Evolutionary conservation across 2,888 invertebrate species (phyloP), one percentile per base, ranked within the genome.

Genomic region (Drosophila koepferae): DNA sequence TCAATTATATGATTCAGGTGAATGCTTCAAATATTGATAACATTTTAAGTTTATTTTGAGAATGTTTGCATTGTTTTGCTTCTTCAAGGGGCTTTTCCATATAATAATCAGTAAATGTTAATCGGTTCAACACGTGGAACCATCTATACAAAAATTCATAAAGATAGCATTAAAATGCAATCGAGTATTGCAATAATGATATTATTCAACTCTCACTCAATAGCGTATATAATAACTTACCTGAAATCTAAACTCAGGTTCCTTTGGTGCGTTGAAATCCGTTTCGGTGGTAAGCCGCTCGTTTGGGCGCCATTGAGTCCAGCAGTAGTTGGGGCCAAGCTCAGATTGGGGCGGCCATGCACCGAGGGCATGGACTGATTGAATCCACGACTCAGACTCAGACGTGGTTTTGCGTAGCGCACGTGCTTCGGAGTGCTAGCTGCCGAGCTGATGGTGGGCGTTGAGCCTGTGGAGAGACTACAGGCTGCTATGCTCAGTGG

Each of bases 171-270:
- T 1, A 7, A 12, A 31, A 16, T 31, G 8, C 28, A 48, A 20
- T 28, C 28, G n/a, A 34, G n/a, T 7, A 18, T 18, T 6, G 1
- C n/a, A 8, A 18, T 18, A 49, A 18, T 34, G 16, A 18, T 34
- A 18, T 51, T 18, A 18, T 34, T 18, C 18, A 18, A 34, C 10
- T 3, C 3, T 0, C 2, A 28, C 9, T n/a, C 48, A 48, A 28
- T 9, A 4, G 2, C 8, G 9, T 48, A 48, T 9, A 44, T 2
- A 28, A 3, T 4, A 0, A 89, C 92, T 92, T 75, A 97, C 97
- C 97, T 96, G 94, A 97, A 97, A 93, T 97, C 97, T 93, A 97
- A 94, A 92, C 97, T 97, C 91, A 97, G 95, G 94, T 98, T 97
- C 92, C 97, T 95, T 94, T 97, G 97, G 94, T 98, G 97, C 62